Evolutionary conservation across 1,140 invertebrate genomes (phyloP).

Genomic region (Sinella curviseta): DNA sequence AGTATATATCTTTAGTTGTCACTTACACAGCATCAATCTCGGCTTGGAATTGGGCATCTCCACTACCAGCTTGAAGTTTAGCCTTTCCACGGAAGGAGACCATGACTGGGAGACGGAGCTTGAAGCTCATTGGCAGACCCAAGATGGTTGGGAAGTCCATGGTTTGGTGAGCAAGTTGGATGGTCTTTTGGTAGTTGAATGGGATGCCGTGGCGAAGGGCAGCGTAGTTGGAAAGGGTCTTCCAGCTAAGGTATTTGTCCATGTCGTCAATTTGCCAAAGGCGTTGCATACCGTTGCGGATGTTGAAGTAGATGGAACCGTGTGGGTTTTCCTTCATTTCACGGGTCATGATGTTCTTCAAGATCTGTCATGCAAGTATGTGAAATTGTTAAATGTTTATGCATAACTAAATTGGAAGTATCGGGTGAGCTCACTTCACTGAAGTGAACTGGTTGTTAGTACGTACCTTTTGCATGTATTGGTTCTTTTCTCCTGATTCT

Average conservation of each 20-base stretch:
- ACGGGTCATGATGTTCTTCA: slow-evolving; percentile 9
- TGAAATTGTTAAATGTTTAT: background rate
- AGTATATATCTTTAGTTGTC: no score
- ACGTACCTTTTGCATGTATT: slow-evolving; percentile 28
- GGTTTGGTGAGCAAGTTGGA: slow-evolving; percentile 36
- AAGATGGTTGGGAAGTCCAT: slow-evolving; percentile 42
- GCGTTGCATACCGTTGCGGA: slow-evolving; percentile 46
- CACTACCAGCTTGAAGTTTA: slow-evolving; percentile 24
- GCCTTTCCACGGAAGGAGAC: slow-evolving; percentile 44
- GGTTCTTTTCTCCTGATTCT: slow-evolving; percentile 30
- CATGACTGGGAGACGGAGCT: slow-evolving; percentile 36
- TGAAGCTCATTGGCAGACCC: slow-evolving; percentile 43
- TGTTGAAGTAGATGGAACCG: slow-evolving; percentile 36
- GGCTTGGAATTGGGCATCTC: slow-evolving; percentile 37
- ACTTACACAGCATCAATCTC: slow-evolving; percentile 43
- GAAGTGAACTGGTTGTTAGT: slow-evolving; percentile 33
- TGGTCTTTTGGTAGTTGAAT: slow-evolving; percentile 45
- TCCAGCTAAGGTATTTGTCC: slow-evolving; percentile 6
- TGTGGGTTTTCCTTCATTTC: slow-evolving; percentile 29
- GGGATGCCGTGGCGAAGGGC: slow-evolving; percentile 29
- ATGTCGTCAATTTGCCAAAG: slow-evolving; percentile 25
- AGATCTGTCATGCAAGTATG: no score
- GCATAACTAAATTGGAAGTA: background rate
- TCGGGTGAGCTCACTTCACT: background rate
- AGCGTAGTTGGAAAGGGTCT: background rate